Base-by-base conservation (phyloP, 2,888 invertebrate species). In the Leucoma salicis region DNA sequence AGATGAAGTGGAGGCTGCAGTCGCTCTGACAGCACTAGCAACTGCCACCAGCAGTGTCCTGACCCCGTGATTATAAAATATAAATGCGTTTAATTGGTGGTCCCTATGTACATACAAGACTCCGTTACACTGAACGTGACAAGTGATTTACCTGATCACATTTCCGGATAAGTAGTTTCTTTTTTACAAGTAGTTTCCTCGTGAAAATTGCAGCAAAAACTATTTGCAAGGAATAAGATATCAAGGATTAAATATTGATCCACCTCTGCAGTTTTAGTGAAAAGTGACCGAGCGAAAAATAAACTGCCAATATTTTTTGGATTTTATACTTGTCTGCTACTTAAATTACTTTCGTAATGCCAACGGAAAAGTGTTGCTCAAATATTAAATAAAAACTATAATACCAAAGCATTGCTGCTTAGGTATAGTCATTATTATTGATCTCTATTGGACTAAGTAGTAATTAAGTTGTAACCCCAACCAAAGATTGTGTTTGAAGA, bases 1-100 rank as follows among this genome's bases (percentile, higher is more conserved):
- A 58, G 94, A 94, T 66, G 95, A 95, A 69, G 87, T 95, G 14
- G 95, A 95, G 67, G 95, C 95, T 0, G 95, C 95, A 0, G 94
- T 94, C 49, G 94, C 95, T 0, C 80, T 95, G 5, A 94, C 95
- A 0, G 91, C 92, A 38, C 77, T 95, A 47, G 94, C 94, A 1
- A 82, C 90, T 15, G 82, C 84, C 3, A 66, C 78, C 3, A 74
- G 63, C 40, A 75, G 83, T 14, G 57, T 83, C n/a, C 69, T 75
- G 15, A 74, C 82, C 14, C 78, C 72, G 7, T 82, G 31, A 31
- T 12, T 27, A 3, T 10, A 3, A 21, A 21, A 2, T 5, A 21
- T 6, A 21, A 3, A 8, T 21, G 21, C 8, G 21, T 1, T 1
- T 8, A 21, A 21, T 21, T 21, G n/a, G n/a, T n/a, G n/a, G n/a